These are phyloP conservation scores for Eupristina koningsbergeri DNA, from an alignment of 1,140 invertebrate species.

Conservation along the genomic window DNA sequence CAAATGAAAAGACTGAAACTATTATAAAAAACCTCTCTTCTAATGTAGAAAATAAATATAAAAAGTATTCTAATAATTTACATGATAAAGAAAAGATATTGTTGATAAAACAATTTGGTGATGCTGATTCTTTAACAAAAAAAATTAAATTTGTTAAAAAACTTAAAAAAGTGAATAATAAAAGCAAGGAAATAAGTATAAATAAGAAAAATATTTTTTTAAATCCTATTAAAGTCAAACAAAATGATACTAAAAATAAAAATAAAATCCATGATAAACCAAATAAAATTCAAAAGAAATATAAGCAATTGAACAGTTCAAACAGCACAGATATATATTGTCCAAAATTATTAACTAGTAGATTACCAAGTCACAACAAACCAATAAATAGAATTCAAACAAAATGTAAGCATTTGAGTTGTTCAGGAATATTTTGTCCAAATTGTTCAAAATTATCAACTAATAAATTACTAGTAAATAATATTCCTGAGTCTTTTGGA, in stretches of 20 bases:
- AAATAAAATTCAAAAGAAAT: background rate
- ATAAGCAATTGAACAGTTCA: background rate
- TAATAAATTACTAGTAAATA: no score
- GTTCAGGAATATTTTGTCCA: background rate
- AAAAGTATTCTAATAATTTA: background rate
- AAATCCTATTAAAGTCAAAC: background rate
- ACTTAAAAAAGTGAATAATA: background rate
- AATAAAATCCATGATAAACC: background rate
- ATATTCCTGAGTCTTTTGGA: slow-evolving; percentile 23
- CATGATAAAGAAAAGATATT: slow-evolving; percentile 17
- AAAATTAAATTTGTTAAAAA: slow-evolving; percentile 9
- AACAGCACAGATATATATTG: background rate
- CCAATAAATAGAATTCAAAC: no score
- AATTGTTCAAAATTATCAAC: background rate
- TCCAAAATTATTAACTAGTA: no score
- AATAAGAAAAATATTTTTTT: background rate
- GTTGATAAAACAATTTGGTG: background rate
- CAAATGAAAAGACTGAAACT: background rate
- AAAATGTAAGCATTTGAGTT: no score
- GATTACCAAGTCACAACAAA: no score
- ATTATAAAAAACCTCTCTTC: slow-evolving; percentile 10
- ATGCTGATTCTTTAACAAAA: background rate
- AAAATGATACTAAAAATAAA: background rate
- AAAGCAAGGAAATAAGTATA: background rate
- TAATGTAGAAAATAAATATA: background rate